These are phyloP conservation scores for Thamnophis sirtalis DNA, from an alignment of 2,113 vertebrate species.

Conservation along the genomic window DNA sequence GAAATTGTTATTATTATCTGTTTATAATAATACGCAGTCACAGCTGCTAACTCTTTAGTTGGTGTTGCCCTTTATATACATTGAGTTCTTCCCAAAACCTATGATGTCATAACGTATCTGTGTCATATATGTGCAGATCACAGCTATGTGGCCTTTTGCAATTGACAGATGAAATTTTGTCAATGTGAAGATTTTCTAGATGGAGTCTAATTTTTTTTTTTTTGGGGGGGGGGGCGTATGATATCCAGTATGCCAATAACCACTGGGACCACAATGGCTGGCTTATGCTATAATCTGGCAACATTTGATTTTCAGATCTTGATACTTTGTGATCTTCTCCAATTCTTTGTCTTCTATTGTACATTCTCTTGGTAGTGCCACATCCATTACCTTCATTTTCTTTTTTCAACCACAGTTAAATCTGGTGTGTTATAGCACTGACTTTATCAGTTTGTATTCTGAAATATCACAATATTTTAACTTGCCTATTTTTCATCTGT, in stretches of 20 bases:
- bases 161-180: background rate
- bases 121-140: background rate
- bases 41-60: background rate
- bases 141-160: background rate
- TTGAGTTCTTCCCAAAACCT: background rate
- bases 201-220: background rate
- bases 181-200: background rate
- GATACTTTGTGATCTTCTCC: background rate
- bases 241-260: background rate
- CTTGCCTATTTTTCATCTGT: background rate
- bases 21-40: background rate
- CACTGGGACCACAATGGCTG: background rate
- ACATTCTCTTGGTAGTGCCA: background rate
- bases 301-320: background rate
- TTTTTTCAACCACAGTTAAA: background rate
- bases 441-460: background rate
- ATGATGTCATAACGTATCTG: background rate
- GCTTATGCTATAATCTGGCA: background rate
- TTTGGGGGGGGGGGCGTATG: background rate
- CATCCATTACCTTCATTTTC: background rate
- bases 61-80: background rate
- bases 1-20: slow-evolving; percentile 44
- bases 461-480: background rate
- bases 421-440: background rate
- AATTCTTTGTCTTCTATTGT: background rate